Evolutionary conservation across 2,888 invertebrate genomes (phyloP).

Genomic region (Drosophila lacicola): DNA sequence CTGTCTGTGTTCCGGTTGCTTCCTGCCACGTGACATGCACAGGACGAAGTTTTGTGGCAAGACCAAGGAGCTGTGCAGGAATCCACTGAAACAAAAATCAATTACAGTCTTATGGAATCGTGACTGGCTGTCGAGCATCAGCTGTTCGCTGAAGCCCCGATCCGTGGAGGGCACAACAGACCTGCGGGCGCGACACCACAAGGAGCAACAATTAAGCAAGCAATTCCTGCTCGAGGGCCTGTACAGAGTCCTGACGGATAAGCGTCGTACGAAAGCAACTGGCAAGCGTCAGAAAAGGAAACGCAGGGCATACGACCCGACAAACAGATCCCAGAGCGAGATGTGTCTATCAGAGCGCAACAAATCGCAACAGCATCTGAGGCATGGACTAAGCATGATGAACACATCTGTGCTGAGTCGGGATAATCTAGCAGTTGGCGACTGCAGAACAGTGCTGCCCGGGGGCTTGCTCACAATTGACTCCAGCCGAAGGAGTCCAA

Average conservation of each 20-base stretch:
- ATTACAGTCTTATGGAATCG: background rate
- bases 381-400: background rate
- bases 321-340: background rate
- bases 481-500: background rate
- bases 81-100: background rate
- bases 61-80: background rate
- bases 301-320: background rate
- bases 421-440: background rate
- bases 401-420: background rate
- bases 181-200: background rate
- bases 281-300: background rate
- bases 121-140: background rate
- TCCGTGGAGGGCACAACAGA: conserved; percentile 3
- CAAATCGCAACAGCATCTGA: no score
- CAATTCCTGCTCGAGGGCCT: background rate
- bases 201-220: background rate
- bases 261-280: background rate
- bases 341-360: background rate
- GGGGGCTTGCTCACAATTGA: background rate
- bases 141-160: background rate
- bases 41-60: background rate
- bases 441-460: background rate
- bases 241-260: background rate
- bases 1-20: background rate
- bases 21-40: background rate